A percentile compares a stretch with the other conserved stretches of the same genome.
These are phyloP conservation scores for Calliphora vomitoria DNA, from an alignment of 2,888 invertebrate species.

Conservation along the genomic window DNA sequence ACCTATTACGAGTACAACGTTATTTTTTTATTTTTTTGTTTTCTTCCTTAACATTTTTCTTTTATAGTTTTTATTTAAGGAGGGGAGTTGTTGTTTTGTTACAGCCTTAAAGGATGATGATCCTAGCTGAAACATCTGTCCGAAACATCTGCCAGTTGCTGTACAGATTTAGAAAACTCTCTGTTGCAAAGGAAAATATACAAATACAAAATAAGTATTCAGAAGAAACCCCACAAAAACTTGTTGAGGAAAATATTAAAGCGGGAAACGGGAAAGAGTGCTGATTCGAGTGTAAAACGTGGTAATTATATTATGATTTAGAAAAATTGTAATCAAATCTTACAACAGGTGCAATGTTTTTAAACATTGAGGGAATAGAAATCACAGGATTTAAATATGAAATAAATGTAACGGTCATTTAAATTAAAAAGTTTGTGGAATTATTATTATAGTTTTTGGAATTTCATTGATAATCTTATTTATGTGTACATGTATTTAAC, in stretches of 20 bases:
- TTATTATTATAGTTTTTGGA: background rate
- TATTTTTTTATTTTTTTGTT: background rate
- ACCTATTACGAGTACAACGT: conserved; percentile 53
- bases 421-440: background rate
- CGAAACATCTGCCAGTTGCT: conserved; percentile 64
- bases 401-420: conserved; percentile 36
- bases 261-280: background rate
- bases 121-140: conserved; percentile 71
- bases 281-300: background rate
- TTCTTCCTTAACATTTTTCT: background rate
- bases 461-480: too few species aligned
- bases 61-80: conserved; percentile 23
- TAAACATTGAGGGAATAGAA: background rate
- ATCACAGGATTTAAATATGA: background rate
- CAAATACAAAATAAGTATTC: conserved; percentile 33
- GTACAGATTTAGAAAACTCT: conserved; percentile 58
- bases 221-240: conserved; percentile 65
- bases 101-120: conserved; percentile 63
- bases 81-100: conserved; percentile 46
- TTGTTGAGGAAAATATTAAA: conserved; percentile 32
- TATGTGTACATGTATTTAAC: too few species aligned
- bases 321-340: conserved; percentile 49
- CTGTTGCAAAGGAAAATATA: conserved; percentile 44
- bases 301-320: conserved; percentile 54
- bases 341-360: conserved; percentile 60